These are phyloP conservation scores for Ophioderma brevispina DNA, from an alignment of 35 echinoderm and acorn worm genomes.

Conservation along the genomic window DNA sequence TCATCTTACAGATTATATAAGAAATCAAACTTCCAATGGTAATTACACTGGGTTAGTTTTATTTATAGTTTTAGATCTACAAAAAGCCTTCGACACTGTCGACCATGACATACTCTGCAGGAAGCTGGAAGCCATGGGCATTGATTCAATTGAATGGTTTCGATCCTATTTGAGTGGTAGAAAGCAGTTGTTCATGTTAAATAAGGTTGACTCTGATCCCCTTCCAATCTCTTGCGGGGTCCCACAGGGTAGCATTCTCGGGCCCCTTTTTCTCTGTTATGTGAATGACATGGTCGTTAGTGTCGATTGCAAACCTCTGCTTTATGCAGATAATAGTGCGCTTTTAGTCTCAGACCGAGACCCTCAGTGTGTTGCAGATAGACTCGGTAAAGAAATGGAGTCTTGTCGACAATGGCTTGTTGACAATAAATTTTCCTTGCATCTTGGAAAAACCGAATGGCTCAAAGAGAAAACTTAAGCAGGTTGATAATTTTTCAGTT, in stretches of 20 bases:
- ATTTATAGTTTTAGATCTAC: conserved; percentile 36
- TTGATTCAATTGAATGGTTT: conserved; percentile 16
- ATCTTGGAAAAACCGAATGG: conserved; percentile 22
- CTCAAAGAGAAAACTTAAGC: background rate
- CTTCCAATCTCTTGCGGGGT: conserved; percentile 13
- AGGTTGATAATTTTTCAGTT: background rate
- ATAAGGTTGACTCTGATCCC: background rate
- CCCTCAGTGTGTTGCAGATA: background rate
- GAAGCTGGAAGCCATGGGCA: conserved; percentile 25
- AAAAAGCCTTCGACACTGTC: conserved; percentile 44
- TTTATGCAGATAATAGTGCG: conserved; percentile 26
- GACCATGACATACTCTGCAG: conserved; percentile 28
- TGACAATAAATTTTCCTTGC: conserved; percentile 19
- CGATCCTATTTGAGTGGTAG: conserved; percentile 9
- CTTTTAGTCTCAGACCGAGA: conserved; percentile 1
- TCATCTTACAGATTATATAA: conserved; percentile 33
- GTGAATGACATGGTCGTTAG: conserved; percentile 12
- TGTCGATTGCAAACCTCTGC: conserved; percentile 1
- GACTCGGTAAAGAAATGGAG: conserved; percentile 5
- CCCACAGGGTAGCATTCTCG: conserved; percentile 11
- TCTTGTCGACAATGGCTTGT: background rate
- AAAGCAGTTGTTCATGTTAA: background rate
- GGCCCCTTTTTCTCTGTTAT: conserved; percentile 14
- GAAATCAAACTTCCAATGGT: background rate
- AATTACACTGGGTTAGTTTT: conserved; percentile 21